Evolutionary conservation across 2,888 invertebrate species (phyloP).

Genomic region (Encarsia formosa): DNA sequence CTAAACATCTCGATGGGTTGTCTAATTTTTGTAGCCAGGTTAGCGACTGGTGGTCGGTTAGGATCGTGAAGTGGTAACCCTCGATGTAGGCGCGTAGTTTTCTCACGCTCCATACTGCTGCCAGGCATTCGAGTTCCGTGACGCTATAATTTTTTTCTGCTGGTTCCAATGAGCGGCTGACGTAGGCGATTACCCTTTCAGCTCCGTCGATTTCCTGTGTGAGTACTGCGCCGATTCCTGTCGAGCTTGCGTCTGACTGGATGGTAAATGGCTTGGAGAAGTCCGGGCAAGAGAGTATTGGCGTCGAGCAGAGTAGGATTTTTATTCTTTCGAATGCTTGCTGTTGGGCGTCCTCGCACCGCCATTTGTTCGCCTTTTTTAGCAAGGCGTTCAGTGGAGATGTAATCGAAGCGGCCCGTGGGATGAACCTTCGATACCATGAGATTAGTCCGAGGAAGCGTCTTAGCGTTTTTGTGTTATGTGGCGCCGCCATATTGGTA

Average conservation of each 20-base stretch:
- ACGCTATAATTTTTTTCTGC: conserved; percentile 13
- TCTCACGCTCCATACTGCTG: background rate
- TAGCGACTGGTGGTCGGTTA: background rate
- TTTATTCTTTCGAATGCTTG: background rate
- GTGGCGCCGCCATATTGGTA: background rate
- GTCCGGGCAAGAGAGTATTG: background rate
- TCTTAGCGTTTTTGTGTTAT: background rate
- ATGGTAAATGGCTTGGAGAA: conserved; percentile 5
- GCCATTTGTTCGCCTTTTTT: background rate
- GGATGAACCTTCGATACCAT: conserved; percentile 14
- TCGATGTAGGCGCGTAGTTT: background rate
- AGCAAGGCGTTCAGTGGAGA: conserved; percentile 1
- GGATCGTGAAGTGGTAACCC: background rate
- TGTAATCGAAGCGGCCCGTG: background rate
- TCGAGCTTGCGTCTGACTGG: conserved; percentile 18
- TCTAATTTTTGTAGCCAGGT: background rate
- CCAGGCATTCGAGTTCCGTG: conserved; percentile 5
- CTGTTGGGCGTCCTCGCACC: background rate
- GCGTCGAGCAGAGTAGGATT: background rate
- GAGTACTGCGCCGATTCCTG: conserved; percentile 9
- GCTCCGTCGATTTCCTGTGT: conserved; percentile 4
- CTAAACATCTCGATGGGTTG: background rate
- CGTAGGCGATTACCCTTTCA: conserved; percentile 20
- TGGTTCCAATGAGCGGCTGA: conserved; percentile 10
- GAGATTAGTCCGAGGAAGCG: background rate